Evolutionary conservation across 2,113 vertebrate genomes (phyloP).

Genomic region (Smithornis capensis): DNA sequence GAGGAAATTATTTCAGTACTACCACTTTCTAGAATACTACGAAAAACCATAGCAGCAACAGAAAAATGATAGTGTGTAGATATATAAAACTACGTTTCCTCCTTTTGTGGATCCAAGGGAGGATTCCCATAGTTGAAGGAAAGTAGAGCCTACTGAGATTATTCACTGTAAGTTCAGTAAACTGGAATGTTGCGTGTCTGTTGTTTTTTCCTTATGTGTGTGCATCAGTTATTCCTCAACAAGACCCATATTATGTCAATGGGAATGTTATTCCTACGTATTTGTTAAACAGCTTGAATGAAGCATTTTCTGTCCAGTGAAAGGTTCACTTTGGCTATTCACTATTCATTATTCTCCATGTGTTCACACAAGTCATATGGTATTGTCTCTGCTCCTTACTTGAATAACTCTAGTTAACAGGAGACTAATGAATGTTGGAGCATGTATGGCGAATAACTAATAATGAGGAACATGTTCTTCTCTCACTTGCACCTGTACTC

Average conservation of each 20-base stretch:
- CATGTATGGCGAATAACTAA: conserved; percentile 60
- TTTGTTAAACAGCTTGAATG: conserved; percentile 18
- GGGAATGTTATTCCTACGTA: not conserved
- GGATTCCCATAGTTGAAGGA: not conserved
- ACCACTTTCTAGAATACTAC: conserved; percentile 36
- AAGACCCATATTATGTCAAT: not conserved
- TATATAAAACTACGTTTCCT: not conserved
- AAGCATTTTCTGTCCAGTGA: conserved; percentile 26
- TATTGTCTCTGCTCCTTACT: conserved; percentile 54
- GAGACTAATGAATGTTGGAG: conserved; percentile 56
- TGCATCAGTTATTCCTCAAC: not conserved
- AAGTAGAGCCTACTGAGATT: not conserved
- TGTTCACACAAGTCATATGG: conserved; percentile 42
- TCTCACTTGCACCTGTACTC: conserved; percentile 18
- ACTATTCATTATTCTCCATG: conserved; percentile 47
- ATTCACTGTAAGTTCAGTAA: not conserved
- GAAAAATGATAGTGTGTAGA: not conserved
- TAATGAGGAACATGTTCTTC: not conserved
- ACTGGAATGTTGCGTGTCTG: fast-evolving
- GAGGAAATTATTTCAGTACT: conserved; percentile 58
- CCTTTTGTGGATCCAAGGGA: not conserved
- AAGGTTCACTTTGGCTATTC: conserved; percentile 29
- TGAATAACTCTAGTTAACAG: conserved; percentile 61
- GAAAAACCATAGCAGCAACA: conserved; percentile 28
- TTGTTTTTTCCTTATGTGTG: not conserved